Evolutionary conservation across 35 echinoderm and acorn worm species (phyloP).

Genomic region (Heliocidaris erythrogramma): DNA sequence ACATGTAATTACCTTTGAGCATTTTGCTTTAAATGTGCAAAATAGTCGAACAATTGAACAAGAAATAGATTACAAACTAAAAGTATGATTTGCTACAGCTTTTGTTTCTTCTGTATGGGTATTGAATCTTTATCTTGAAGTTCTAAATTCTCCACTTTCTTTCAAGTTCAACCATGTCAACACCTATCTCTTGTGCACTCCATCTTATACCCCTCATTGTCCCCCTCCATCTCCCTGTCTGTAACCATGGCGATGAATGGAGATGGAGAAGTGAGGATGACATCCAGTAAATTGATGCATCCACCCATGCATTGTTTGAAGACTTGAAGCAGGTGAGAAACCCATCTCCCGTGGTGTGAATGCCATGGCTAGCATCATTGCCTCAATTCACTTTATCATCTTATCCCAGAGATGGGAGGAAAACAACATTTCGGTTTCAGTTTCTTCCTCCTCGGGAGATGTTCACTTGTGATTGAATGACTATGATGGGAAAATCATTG

Average conservation of each 20-base stretch:
- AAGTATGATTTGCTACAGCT: not conserved
- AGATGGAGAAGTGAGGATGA: slow-evolving; percentile 1
- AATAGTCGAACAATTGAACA: not conserved
- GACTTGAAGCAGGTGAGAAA: not conserved
- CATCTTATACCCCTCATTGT: not conserved
- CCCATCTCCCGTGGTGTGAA: not conserved
- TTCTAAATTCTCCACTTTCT: not conserved
- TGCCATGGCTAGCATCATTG: not conserved
- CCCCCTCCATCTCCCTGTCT: not conserved
- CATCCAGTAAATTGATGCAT: slow-evolving; percentile 10
- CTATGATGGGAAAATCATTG: not conserved
- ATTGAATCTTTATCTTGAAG: not conserved
- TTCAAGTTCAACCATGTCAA: not conserved
- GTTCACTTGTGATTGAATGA: not conserved
- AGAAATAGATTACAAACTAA: not conserved
- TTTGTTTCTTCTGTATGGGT: not conserved
- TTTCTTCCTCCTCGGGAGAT: not conserved
- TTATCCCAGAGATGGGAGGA: not conserved
- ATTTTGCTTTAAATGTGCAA: not conserved
- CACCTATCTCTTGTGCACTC: not conserved
- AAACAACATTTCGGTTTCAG: not conserved
- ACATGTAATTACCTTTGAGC: too few species aligned
- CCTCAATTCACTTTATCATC: not conserved
- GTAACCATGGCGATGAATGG: not conserved
- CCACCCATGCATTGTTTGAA: slow-evolving; percentile 16